These are phyloP conservation scores for Oligia fasciuncula DNA, from an alignment of 2,888 invertebrate species.

Conservation along the genomic window DNA sequence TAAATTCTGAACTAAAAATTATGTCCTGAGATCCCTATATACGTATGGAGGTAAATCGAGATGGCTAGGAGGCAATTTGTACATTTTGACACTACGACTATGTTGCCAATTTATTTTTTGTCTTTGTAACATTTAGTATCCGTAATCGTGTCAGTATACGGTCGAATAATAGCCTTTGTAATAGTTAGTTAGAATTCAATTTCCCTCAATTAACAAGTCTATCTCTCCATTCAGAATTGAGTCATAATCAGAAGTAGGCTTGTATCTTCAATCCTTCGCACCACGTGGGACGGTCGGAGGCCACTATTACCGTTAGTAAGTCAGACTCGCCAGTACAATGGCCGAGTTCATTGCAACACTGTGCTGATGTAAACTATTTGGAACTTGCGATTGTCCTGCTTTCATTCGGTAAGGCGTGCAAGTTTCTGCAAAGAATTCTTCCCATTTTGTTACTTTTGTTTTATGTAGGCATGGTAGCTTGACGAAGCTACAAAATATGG, in stretches of 20 bases:
- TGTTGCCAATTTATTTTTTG: no score
- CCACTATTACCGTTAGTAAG: conserved; percentile 69
- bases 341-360: conserved; percentile 55
- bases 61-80: neutral
- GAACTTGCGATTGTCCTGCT: conserved; percentile 43
- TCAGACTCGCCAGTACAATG: conserved; percentile 42
- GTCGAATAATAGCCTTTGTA: neutral
- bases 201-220: neutral
- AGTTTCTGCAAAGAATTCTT: conserved; percentile 14
- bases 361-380: conserved; percentile 46
- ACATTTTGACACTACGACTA: no score
- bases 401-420: conserved; percentile 21
- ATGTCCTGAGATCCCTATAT: no score
- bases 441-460: neutral
- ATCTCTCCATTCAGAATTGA: conserved; percentile 26
- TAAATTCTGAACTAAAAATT: no score
- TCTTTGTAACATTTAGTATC: neutral
- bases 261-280: conserved; percentile 39
- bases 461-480: conserved; percentile 3
- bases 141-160: neutral
- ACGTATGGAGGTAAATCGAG: neutral
- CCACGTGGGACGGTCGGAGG: conserved; percentile 70
- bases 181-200: neutral
- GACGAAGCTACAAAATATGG: neutral
- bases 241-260: conserved; percentile 19